phyloP scores from a whole-genome alignment of 2,888 invertebrate genomes.

The Caenorhabditis wallacei region DNA sequence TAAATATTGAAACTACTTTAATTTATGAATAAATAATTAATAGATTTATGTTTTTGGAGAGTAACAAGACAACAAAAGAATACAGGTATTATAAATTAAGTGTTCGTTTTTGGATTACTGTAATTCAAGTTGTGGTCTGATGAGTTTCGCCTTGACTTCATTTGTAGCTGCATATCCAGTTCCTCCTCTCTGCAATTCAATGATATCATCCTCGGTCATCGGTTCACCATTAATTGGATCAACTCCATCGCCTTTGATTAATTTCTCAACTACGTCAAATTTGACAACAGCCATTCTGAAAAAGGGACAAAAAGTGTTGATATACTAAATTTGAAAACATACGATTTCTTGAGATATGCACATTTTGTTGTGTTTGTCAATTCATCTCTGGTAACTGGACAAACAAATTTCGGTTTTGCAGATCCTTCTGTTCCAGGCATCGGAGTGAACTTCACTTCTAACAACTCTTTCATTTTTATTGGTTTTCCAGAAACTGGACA shows the following conservation, averaged over 20 bases:
- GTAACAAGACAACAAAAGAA: conserved; percentile 9
- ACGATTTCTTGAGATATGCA: conserved; percentile 93
- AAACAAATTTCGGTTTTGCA: conserved; percentile 90
- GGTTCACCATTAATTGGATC: conserved; percentile 93
- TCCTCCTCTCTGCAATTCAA: conserved; percentile 93
- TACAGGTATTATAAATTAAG: conserved; percentile 8
- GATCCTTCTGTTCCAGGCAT: conserved; percentile 90
- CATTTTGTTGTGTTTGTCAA: conserved; percentile 95
- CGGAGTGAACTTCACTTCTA: conserved; percentile 93
- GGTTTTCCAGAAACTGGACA: conserved; percentile 92
- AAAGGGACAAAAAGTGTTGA: not conserved
- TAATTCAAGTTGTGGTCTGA: conserved; percentile 78
- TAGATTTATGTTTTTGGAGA: conserved; percentile 1
- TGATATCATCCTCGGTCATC: conserved; percentile 91
- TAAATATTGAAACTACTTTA: conserved; percentile 7
- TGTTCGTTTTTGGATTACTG: conserved; percentile 58
- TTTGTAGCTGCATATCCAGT: conserved; percentile 80
- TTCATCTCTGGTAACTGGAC: conserved; percentile 96
- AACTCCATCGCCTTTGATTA: conserved; percentile 96
- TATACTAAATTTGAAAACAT: conserved; percentile 34
- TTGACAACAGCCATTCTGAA: conserved; percentile 94
- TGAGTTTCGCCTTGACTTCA: conserved; percentile 79
- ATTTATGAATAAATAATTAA: not conserved
- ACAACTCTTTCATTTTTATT: conserved; percentile 93
- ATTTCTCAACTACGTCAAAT: conserved; percentile 95